phyloP scores from a whole-genome alignment of 2,888 invertebrate species.

The Sussaba pulchella region DNA sequence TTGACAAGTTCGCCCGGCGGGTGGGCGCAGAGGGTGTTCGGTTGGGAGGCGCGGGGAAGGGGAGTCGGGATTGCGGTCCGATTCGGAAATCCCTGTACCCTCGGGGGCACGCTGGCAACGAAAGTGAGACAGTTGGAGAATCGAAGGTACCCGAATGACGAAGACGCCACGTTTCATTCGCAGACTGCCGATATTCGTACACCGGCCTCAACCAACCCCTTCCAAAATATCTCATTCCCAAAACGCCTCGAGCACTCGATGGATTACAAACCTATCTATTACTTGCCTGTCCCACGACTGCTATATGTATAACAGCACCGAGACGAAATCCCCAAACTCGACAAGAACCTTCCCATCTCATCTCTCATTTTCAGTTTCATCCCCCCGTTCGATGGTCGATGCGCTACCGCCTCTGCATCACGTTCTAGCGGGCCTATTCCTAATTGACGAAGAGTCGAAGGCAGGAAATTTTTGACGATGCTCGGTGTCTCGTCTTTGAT shows the following conservation, averaged over 20 bases:
- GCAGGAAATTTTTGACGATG: slow-evolving; percentile 35
- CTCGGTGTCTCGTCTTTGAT: slow-evolving; percentile 6
- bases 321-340: slow-evolving; percentile 69
- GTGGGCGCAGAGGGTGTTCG: slow-evolving; percentile 40
- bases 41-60: slow-evolving; percentile 57
- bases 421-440: slow-evolving; percentile 10
- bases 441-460: slow-evolving; percentile 34
- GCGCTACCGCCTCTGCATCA: slow-evolving; percentile 13
- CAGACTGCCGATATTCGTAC: slow-evolving; percentile 83
- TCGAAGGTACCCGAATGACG: slow-evolving; percentile 69
- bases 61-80: slow-evolving; percentile 75
- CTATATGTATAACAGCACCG: slow-evolving; percentile 53
- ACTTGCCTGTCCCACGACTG: slow-evolving; percentile 81
- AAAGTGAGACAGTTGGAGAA: slow-evolving; percentile 69
- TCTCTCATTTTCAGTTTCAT: slow-evolving; percentile 59
- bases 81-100: slow-evolving; percentile 81
- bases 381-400: slow-evolving; percentile 49
- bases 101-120: slow-evolving; percentile 71
- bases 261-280: slow-evolving; percentile 85
- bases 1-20: slow-evolving; percentile 66
- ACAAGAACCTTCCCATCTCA: slow-evolving; percentile 47
- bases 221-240: slow-evolving; percentile 84
- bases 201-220: slow-evolving; percentile 68
- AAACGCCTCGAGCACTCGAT: slow-evolving; percentile 83
- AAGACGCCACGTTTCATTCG: slow-evolving; percentile 83